Conservation (phyloP, 2,797 vertebrate genomes). For the Dallia pectoralis region DNA sequence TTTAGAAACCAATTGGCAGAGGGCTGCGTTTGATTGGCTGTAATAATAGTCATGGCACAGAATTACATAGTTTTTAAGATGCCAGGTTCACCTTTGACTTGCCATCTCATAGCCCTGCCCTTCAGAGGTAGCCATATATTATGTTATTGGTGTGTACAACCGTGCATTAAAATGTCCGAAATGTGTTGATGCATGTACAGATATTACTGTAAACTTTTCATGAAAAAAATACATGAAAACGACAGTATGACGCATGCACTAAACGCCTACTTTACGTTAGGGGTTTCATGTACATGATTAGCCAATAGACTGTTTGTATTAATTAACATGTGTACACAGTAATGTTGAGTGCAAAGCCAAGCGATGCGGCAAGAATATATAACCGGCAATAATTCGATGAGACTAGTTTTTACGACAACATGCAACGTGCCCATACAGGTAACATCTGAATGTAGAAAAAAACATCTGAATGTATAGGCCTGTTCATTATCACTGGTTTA, state of each 20-base stretch:
- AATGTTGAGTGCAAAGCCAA: background rate
- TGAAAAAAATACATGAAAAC: too few species aligned
- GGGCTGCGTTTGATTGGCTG: too few species aligned
- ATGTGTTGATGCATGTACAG: background rate
- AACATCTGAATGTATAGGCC: background rate
- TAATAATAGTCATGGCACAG: too few species aligned
- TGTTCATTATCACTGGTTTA: background rate
- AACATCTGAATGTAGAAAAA: too few species aligned
- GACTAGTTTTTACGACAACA: background rate
- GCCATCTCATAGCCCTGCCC: background rate
- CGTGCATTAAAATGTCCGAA: background rate
- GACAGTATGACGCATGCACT: too few species aligned
- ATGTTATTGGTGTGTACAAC: background rate
- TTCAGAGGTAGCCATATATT: background rate
- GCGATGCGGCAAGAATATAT: background rate
- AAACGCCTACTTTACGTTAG: too few species aligned
- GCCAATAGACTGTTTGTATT: too few species aligned
- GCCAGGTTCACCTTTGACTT: background rate
- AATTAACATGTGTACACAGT: too few species aligned
- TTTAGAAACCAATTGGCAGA: too few species aligned
- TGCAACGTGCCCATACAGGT: background rate
- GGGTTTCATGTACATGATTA: too few species aligned
- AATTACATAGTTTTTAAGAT: too few species aligned
- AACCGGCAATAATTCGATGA: background rate
- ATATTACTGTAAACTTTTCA: too few species aligned